Evolutionary conservation across 2,797 vertebrate species (phyloP).

Genomic region (Stomatorhinus walkeri): DNA sequence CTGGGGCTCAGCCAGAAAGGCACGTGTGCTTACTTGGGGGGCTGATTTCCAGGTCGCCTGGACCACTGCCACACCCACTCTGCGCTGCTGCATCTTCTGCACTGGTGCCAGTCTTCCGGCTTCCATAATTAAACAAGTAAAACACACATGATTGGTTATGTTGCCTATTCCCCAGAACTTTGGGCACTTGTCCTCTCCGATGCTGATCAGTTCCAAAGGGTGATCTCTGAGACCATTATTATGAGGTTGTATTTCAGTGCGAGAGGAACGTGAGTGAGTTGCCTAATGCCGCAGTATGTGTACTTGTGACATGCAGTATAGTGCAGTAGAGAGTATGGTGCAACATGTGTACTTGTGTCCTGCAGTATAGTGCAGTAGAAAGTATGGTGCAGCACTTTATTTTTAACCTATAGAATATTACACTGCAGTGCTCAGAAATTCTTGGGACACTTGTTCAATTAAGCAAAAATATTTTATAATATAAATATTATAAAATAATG

Average conservation of each 20-base stretch:
- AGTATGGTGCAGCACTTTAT: background rate
- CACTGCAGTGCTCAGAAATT: background rate
- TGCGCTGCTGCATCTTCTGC: conserved; percentile 32
- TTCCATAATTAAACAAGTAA: background rate
- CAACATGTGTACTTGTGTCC: background rate
- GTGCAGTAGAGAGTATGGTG: background rate
- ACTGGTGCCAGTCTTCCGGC: background rate
- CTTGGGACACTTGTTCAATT: background rate
- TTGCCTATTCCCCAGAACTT: background rate
- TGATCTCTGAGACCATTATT: background rate
- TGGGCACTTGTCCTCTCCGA: background rate
- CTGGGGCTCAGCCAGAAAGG: background rate
- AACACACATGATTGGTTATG: background rate
- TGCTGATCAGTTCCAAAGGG: background rate
- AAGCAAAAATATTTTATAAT: background rate
- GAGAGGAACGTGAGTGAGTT: background rate
- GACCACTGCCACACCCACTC: conserved; percentile 69
- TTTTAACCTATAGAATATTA: background rate
- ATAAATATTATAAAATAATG: too few species aligned
- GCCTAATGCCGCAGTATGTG: background rate
- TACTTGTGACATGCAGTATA: background rate
- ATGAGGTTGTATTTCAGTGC: background rate
- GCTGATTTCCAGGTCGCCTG: conserved; percentile 64
- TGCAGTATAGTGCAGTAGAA: background rate
- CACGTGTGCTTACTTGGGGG: conserved; percentile 54